Evolutionary conservation across 2,797 vertebrate genomes (phyloP).

Genomic region (Chrosomus eos): DNA sequence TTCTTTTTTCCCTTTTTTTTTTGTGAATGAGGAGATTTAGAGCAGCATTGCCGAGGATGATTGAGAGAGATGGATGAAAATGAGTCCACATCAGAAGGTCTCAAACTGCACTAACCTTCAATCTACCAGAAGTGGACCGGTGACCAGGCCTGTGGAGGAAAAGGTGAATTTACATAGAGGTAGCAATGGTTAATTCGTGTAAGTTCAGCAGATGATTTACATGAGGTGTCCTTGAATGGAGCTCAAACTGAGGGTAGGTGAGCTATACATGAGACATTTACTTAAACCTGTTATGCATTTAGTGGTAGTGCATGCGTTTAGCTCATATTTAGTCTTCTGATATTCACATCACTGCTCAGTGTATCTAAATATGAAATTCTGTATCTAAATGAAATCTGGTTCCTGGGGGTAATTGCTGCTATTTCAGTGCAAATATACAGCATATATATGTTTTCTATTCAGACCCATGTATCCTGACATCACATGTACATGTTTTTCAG

Average conservation of each 20-base stretch:
- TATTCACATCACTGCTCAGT: neutral
- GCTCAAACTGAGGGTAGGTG: neutral
- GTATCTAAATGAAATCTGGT: neutral
- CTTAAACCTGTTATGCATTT: neutral
- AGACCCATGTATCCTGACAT: neutral
- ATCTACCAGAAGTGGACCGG: neutral
- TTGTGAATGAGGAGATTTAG: slow-evolving; percentile 14
- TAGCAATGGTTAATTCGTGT: neutral
- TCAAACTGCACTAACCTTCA: slow-evolving; percentile 12
- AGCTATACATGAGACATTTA: neutral
- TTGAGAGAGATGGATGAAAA: slow-evolving; percentile 36
- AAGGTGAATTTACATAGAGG: slow-evolving; percentile 18
- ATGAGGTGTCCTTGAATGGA: neutral
- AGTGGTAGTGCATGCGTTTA: neutral
- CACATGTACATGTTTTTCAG: neutral
- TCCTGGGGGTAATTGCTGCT: neutral
- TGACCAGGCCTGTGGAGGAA: slow-evolving; percentile 7
- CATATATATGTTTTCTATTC: neutral
- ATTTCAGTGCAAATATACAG: too few relatives aligned
- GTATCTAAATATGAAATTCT: neutral
- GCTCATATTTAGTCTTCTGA: neutral
- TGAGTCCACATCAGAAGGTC: slow-evolving; percentile 29
- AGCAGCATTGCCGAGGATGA: slow-evolving; percentile 13
- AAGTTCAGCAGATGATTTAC: neutral
- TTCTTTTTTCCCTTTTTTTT: neutral